Evolutionary conservation across 2,797 vertebrate species (phyloP).

Genomic region (Gymnopithys bicolor): DNA sequence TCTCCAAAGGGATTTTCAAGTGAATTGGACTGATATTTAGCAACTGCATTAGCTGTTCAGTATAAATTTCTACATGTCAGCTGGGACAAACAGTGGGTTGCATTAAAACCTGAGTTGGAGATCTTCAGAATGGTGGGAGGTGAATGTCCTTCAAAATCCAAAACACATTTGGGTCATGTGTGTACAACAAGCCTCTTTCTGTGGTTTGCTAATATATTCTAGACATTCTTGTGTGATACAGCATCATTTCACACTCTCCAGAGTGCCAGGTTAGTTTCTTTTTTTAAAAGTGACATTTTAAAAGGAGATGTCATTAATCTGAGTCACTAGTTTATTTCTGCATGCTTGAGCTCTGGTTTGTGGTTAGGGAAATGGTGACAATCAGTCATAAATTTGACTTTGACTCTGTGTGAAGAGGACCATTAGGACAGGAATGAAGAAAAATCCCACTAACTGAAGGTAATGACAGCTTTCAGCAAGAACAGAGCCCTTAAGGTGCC

Average conservation of each 20-base stretch:
- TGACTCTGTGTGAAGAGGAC: conserved; percentile 35
- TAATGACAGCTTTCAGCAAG: conserved; percentile 32
- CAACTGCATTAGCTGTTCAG: background rate
- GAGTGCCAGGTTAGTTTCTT: conserved; percentile 57
- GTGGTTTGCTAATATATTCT: conserved; percentile 61
- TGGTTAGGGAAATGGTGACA: conserved; percentile 55
- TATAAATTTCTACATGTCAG: background rate
- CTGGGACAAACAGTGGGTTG: background rate
- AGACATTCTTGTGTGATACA: conserved; percentile 61
- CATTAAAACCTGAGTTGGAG: conserved; percentile 34
- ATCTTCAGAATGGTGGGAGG: background rate
- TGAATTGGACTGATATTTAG: background rate
- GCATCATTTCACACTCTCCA: conserved; percentile 38
- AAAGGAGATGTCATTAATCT: conserved; percentile 54
- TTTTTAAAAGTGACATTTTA: conserved; percentile 61
- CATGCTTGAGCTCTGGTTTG: conserved; percentile 45
- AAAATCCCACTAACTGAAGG: conserved; percentile 40
- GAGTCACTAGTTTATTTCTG: conserved; percentile 57
- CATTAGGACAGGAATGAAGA: conserved; percentile 51
- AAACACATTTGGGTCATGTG: conserved; percentile 31
- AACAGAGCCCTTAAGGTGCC: background rate
- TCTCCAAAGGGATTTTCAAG: background rate
- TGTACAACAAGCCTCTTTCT: conserved; percentile 58
- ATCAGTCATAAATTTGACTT: conserved; percentile 60
- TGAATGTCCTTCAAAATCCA: background rate